These are phyloP conservation scores for Cairina moschata DNA, from an alignment of 2,113 vertebrate genomes.

Conservation along the genomic window DNA sequence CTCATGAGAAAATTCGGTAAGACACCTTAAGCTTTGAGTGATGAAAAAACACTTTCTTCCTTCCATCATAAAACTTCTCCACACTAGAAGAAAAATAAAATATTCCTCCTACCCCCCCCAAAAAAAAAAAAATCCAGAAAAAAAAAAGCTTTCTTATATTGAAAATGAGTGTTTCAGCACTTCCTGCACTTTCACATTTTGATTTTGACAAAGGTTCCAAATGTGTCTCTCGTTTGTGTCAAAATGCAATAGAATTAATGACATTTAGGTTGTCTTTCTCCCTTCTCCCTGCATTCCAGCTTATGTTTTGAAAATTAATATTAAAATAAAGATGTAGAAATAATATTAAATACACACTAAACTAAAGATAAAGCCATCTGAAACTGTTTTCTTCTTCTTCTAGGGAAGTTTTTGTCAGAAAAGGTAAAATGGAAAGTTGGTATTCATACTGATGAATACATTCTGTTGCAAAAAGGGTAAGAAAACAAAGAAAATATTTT, in stretches of 20 bases:
- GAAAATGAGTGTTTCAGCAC: not conserved
- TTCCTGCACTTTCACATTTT: not conserved
- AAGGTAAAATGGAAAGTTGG: not conserved
- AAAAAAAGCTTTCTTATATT: too few relatives aligned
- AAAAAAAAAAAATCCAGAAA: not conserved
- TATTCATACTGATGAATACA: accelerated
- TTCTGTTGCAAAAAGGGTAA: not conserved
- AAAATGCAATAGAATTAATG: not conserved
- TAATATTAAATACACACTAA: not conserved
- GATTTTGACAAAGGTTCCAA: not conserved
- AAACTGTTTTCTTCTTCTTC: not conserved
- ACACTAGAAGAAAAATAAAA: not conserved
- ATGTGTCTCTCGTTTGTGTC: not conserved
- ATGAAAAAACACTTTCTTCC: not conserved
- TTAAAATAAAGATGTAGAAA: not conserved
- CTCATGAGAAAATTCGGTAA: not conserved
- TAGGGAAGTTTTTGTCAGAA: not conserved
- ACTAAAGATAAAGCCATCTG: not conserved
- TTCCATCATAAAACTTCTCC: not conserved
- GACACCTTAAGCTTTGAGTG: not conserved
- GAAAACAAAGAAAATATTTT: not conserved
- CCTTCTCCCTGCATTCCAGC: not conserved
- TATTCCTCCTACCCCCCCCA: not conserved
- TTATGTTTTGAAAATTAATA: not conserved
- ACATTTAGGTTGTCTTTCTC: not conserved